These are phyloP conservation scores for Sanderia malayensis DNA, from an alignment of 30 jellyfish, hydroid and myxozoan genomes.

Conservation along the genomic window DNA sequence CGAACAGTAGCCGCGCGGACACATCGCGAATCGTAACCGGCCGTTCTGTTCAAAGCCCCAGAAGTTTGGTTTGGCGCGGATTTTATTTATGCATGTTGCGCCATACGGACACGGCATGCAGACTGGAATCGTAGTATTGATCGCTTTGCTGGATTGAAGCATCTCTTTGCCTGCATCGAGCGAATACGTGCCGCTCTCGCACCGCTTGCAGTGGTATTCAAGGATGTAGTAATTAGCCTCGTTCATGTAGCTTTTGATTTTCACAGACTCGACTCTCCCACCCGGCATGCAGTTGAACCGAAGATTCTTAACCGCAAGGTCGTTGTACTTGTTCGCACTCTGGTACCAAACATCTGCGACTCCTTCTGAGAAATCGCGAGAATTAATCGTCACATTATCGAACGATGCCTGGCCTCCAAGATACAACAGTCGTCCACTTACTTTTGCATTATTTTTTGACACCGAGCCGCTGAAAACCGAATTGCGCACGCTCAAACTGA, in stretches of 20 bases:
- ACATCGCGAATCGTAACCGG: background rate
- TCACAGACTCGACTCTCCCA: background rate
- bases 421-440: constrained; percentile 17
- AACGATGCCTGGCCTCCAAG: background rate
- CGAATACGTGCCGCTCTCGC: constrained; percentile 15
- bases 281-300: constrained; percentile 15
- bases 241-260: background rate
- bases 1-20: constrained; percentile 28
- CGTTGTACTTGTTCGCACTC: constrained; percentile 3
- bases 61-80: constrained; percentile 10
- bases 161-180: constrained; percentile 1
- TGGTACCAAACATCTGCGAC: constrained; percentile 21
- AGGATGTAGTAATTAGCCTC: constrained; percentile 1
- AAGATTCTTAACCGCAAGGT: background rate
- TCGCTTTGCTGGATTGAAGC: background rate
- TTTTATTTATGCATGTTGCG: background rate
- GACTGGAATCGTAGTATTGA: background rate
- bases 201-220: constrained; percentile 32
- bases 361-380: background rate
- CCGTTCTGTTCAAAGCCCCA: constrained; percentile 12
- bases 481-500: background rate
- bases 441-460: background rate
- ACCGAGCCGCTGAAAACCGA: background rate
- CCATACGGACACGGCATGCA: constrained; percentile 32
- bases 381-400: background rate